A percentile compares a stretch with the other conserved stretches of the same genome.
Evolutionary conservation across 2,797 vertebrate genomes (phyloP).

Genomic region (Morelia viridis): DNA sequence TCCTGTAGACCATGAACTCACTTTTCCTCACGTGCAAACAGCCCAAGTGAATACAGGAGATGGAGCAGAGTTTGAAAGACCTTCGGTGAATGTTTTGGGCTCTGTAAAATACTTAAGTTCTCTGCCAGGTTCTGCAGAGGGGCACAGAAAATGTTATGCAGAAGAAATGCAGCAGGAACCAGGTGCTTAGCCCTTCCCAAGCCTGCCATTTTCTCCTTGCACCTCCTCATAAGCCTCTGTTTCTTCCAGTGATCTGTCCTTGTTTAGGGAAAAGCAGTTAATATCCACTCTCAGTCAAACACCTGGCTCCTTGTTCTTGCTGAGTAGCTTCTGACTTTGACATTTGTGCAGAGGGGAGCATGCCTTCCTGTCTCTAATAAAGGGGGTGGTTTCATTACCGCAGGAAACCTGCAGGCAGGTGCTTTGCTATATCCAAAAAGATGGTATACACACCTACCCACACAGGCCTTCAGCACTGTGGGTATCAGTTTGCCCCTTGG

Average conservation of each 20-base stretch:
- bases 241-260: background rate
- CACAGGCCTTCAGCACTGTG: background rate
- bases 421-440: background rate
- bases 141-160: background rate
- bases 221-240: background rate
- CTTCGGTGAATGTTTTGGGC: background rate
- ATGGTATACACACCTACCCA: too few species aligned
- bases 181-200: background rate
- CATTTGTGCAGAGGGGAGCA: background rate
- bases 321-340: too few species aligned
- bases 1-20: background rate
- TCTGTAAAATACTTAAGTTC: background rate
- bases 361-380: background rate
- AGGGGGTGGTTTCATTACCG: background rate
- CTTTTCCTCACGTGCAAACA: background rate
- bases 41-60: background rate
- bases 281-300: background rate
- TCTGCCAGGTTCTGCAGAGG: background rate
- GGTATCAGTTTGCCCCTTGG: background rate
- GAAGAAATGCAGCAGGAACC: background rate
- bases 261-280: background rate
- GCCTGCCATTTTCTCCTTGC: background rate
- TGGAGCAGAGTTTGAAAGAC: background rate
- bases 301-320: background rate
- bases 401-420: conserved; percentile 1